Evolutionary conservation across 2,888 invertebrate species (phyloP), one percentile per base, ranked within the genome.

Genomic region (Mesochorus sp.): DNA sequence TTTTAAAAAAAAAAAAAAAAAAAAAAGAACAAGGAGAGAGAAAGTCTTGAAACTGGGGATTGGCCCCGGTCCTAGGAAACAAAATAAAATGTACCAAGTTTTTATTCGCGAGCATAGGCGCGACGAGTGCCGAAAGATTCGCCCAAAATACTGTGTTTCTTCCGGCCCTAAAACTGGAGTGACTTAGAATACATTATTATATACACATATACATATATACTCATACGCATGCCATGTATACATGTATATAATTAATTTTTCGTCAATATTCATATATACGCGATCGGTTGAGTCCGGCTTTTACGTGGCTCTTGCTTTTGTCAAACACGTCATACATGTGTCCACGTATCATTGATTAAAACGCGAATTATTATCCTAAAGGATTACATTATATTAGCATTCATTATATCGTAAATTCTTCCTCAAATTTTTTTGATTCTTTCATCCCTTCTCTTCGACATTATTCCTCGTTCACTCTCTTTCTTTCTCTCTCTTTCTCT

Each of bases 111-210:
- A 55, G 34, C 55, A 31, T 31, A 24, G 53, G 21, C 47, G 24
- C 74, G 57, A 44, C 51, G 49, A 62, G 71, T 51, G 62, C 74
- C 78, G 78, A 64, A 78, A 68, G 62, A 51, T 70, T 57, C 17
- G 51, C 17, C 26, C 74, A 74, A 78, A 70, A 73, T 55, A n/a
- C n/a, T n/a, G n/a, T 66, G 64, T 64, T 76, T 49, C 76, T 66
- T 64, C 68, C 74, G 68, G 73, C 49, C 37, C 62, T n/a, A n/a
- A n/a, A n/a, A 57, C 74, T 74, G 68, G 28, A 51, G 62, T 77
- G 73, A 73, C 77, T 78, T 73, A 67, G 77, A 68, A 67, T 68
- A 73, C n/a, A n/a, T n/a, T 62, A 62, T 68, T 28, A 77, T 67
- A 67, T 49, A 64, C 57, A 64, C 24, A 34, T 73, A 73, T 71